These are phyloP conservation scores for Lepidurus packardi DNA, from an alignment of 1,140 invertebrate species.

Conservation along the genomic window DNA sequence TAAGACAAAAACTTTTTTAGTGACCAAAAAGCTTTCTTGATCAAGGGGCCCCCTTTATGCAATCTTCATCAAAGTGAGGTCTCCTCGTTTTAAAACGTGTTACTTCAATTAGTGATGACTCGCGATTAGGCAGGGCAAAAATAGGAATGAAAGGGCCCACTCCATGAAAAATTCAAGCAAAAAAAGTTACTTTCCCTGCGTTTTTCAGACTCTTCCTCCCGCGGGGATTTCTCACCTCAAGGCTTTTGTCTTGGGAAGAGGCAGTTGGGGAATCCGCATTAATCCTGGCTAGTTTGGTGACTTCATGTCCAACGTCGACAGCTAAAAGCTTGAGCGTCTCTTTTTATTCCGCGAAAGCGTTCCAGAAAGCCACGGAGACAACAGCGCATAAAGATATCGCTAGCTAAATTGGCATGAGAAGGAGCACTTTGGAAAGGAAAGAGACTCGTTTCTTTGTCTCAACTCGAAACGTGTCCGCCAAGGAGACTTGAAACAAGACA, in stretches of 20 bases:
- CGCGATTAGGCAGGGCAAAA: neutral
- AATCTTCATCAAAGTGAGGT: slow-evolving; percentile 2
- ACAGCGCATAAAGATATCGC: neutral
- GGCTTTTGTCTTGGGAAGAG: neutral
- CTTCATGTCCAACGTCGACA: neutral
- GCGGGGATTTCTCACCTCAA: neutral
- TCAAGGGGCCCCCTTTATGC: neutral
- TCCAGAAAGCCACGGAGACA: neutral
- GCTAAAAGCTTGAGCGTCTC: neutral
- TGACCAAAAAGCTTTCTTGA: neutral
- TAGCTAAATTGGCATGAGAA: neutral
- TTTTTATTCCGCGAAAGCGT: neutral
- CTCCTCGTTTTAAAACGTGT: neutral
- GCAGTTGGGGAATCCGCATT: neutral
- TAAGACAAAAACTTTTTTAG: no score
- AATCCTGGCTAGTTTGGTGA: neutral
- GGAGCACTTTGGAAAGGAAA: neutral
- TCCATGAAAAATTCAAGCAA: neutral
- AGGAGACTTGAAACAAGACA: neutral
- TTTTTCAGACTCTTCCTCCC: neutral
- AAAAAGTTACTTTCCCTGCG: neutral
- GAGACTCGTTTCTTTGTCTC: neutral
- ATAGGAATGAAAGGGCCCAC: neutral
- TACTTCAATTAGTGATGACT: neutral
- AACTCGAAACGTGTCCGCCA: neutral